Conservation (phyloP, 1,140 invertebrate genomes). For the Drosophila ohnishii region DNA sequence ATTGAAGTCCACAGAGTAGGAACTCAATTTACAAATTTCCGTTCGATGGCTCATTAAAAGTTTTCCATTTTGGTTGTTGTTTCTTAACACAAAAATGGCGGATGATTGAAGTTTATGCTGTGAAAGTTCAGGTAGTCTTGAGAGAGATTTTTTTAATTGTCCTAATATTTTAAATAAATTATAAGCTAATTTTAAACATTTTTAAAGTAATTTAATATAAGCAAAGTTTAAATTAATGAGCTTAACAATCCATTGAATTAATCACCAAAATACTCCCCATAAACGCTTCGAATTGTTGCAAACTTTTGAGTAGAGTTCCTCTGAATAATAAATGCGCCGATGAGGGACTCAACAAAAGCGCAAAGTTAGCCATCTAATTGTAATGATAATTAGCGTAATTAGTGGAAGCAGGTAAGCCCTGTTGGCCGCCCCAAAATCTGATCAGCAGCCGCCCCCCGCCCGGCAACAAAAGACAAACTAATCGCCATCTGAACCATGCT, state of each 20-base stretch:
- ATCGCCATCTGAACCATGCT: constrained; percentile 22
- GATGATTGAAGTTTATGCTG: constrained; percentile 22
- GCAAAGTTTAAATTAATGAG: neutral
- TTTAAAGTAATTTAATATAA: neutral
- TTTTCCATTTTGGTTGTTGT: constrained; percentile 37
- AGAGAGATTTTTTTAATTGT: no score
- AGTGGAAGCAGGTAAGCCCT: constrained; percentile 44
- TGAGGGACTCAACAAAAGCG: constrained; percentile 22
- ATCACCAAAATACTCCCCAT: neutral
- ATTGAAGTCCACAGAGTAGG: constrained; percentile 20
- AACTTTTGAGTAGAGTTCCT: constrained; percentile 27
- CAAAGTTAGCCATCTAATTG: constrained; percentile 50
- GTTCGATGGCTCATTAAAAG: constrained; percentile 74
- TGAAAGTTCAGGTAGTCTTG: neutral
- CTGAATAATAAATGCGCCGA: constrained; percentile 36
- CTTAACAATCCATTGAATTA: neutral
- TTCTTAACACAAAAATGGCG: constrained; percentile 12
- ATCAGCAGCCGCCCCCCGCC: constrained; percentile 28
- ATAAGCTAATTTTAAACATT: no score
- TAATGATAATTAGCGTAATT: constrained; percentile 72
- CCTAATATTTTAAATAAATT: no score
- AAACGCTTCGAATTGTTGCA: neutral
- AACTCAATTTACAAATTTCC: constrained; percentile 59
- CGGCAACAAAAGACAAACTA: constrained; percentile 7
- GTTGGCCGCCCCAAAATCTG: constrained; percentile 43